Evolutionary conservation across 2,888 invertebrate species (phyloP), one percentile per base, ranked within the genome.

Genomic region (Hemistola chrysoprasaria): DNA sequence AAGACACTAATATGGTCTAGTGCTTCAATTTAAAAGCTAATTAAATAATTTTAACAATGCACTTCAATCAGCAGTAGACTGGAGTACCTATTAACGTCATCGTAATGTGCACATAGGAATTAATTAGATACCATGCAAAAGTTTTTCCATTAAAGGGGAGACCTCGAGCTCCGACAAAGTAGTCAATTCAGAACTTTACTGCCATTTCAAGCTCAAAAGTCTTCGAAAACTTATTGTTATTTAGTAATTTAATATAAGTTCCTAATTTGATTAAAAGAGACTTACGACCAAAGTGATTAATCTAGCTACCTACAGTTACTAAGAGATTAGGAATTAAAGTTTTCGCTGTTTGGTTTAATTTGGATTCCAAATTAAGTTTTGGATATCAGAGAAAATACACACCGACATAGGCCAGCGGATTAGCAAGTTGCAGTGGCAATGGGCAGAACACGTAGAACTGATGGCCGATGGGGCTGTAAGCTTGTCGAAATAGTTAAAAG

Each of bases 51-150:
- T 26, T 32, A 56, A 47, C 37, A 35, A 46, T 48, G 25, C 48
- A 49, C 45, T 46, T 47, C 45, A 51, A 41, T 47, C 32, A 45
- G 52, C 40, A 51, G 44, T 42, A 51, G 55, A 42, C 37, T 30
- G 40, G 42, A 61, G 40, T 55, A 46, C 36, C 50, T 44, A 53
- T 56, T 57, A 53, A 40, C 41, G 34, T 47, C 41, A 52, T 60
- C 54, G 56, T 54, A 49, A 55, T 58, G 56, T 45, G 53, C 44
- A 55, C 41, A 60, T 62, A 57, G 53, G 55, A 62, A 61, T 56
- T 65, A 66, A 71, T 72, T 71, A 71, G 59, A 62, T 63, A 66
- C 49, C 59, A 59, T 65, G 62, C 48, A 57, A 65, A 74, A 76
- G 59, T 68, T 74, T 71, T 71, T 69, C 65, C 64, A 73, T 72